These are phyloP conservation scores for Eciton burchellii DNA, from an alignment of 1,140 invertebrate species.

Conservation along the genomic window DNA sequence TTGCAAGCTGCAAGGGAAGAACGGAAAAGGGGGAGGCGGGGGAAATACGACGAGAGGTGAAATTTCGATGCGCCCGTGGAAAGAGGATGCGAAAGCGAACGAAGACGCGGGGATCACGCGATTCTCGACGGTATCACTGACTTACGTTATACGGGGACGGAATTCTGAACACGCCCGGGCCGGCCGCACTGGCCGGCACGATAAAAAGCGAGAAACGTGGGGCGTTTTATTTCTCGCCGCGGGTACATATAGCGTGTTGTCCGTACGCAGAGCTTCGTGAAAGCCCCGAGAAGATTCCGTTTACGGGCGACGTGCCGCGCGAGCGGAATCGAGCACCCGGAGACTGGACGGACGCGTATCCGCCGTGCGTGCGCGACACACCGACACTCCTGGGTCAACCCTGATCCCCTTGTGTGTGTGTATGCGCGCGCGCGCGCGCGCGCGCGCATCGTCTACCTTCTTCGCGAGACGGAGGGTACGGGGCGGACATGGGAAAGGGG, in stretches of 20 bases:
- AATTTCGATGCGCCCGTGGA: constrained; percentile 44
- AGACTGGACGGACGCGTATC: constrained; percentile 66
- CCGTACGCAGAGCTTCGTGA: constrained; percentile 71
- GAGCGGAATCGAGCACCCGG: constrained; percentile 69
- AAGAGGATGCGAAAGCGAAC: constrained; percentile 19
- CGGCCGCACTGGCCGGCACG: constrained; percentile 70
- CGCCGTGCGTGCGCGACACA: constrained; percentile 68
- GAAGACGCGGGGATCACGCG: constrained; percentile 41
- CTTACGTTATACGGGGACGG: constrained; percentile 61
- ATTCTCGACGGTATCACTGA: constrained; percentile 67
- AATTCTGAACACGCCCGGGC: constrained; percentile 73
- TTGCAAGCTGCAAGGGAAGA: background rate
- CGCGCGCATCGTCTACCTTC: constrained; percentile 30
- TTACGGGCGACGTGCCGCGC: constrained; percentile 74
- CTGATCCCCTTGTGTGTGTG: constrained; percentile 33
- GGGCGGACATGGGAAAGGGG: constrained; percentile 24
- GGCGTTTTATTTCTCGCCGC: constrained; percentile 71
- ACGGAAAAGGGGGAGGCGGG: background rate
- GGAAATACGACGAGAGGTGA: constrained; percentile 1
- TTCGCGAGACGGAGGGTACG: background rate
- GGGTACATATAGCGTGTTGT: constrained; percentile 54
- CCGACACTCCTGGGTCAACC: constrained; percentile 48
- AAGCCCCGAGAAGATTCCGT: constrained; percentile 73
- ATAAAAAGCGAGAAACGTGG: constrained; percentile 73
- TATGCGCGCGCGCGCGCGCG: background rate